phyloP scores from a whole-genome alignment of 2,113 vertebrate genomes.

The Podarcis muralis region DNA sequence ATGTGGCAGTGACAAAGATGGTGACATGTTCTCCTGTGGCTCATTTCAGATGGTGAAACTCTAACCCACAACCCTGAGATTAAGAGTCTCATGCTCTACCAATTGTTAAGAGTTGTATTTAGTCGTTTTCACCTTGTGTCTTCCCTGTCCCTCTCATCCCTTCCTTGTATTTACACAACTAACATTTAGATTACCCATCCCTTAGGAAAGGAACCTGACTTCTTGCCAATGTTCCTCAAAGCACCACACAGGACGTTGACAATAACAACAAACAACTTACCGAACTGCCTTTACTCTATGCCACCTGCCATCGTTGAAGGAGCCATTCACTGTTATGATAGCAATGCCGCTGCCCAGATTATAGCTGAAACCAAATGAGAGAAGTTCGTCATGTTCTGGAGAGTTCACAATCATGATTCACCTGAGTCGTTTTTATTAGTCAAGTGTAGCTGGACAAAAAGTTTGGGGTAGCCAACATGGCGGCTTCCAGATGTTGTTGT shows the following conservation, averaged over 20 bases:
- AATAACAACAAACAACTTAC: constrained; percentile 69
- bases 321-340: constrained; percentile 86
- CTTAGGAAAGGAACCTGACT: not conserved
- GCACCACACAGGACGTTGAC: too few relatives aligned
- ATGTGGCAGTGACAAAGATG: not conserved
- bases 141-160: not conserved
- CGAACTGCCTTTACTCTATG: constrained; percentile 92
- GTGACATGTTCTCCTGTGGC: not conserved
- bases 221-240: not conserved
- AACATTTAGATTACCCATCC: not conserved
- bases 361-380: constrained; percentile 77
- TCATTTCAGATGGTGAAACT: too few relatives aligned
- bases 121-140: not conserved
- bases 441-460: not conserved
- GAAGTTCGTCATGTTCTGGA: not conserved
- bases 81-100: too few relatives aligned
- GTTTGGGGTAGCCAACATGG: not conserved
- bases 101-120: not conserved
- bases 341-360: constrained; percentile 90
- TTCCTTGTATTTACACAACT: not conserved
- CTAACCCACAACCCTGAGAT: too few relatives aligned
- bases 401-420: too few relatives aligned
- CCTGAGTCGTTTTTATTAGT: not conserved
- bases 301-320: constrained; percentile 91
- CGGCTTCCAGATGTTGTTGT: too few relatives aligned